Evolutionary conservation across 2,797 vertebrate genomes (phyloP).

Genomic region (Poecilia gillii): DNA sequence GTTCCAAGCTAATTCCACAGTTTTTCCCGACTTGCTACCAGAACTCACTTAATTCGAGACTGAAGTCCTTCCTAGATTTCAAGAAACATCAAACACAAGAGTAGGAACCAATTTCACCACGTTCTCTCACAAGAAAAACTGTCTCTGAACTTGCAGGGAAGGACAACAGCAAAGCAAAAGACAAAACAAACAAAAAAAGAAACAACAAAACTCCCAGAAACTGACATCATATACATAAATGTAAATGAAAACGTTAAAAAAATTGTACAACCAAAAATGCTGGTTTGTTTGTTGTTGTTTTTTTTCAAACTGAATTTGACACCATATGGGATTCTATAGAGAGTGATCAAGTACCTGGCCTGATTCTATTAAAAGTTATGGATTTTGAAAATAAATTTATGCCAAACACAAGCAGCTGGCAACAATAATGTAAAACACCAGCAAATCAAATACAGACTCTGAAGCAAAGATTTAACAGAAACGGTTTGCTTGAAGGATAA

Average conservation of each 20-base stretch:
- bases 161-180: not conserved
- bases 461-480: conserved; percentile 38
- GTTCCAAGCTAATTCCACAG: not conserved
- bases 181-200: conserved; percentile 28
- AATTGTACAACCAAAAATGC: conserved; percentile 63
- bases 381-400: conserved; percentile 13
- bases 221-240: conserved; percentile 56
- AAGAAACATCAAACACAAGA: not conserved
- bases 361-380: conserved; percentile 37
- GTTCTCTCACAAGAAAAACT: not conserved
- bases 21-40: not conserved
- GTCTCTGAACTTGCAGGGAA: not conserved
- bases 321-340: conserved; percentile 36
- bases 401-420: conserved; percentile 44
- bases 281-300: conserved; percentile 40
- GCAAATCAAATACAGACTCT: conserved; percentile 31
- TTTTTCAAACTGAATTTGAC: conserved; percentile 49
- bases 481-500: conserved; percentile 30
- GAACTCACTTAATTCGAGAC: not conserved
- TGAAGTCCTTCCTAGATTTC: not conserved
- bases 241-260: conserved; percentile 47
- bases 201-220: conserved; percentile 32
- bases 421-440: conserved; percentile 41
- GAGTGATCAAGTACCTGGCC: conserved; percentile 29
- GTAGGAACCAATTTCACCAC: not conserved